Conservation (phyloP, 2,888 invertebrate species). For the Papilio elwesi region DNA sequence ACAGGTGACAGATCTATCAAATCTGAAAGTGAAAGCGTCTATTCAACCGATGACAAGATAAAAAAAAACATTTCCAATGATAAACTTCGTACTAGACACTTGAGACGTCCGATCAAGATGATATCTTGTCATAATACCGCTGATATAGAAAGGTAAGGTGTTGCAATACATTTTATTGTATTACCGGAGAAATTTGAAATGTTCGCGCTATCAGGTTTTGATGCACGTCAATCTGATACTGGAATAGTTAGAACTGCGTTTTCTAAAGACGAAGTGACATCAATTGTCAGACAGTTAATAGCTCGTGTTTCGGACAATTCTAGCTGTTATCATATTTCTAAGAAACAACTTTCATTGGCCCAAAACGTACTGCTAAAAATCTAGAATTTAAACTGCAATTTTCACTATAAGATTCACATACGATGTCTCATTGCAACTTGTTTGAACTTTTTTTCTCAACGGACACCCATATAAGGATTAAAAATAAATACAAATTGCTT, state of each 20-base stretch:
- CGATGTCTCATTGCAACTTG: background rate
- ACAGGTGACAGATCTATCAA: conserved; percentile 27
- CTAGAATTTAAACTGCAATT: background rate
- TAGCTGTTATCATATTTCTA: background rate
- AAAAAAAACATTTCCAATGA: conserved; percentile 9
- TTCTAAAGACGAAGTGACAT: conserved; percentile 9
- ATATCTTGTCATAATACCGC: conserved; percentile 28
- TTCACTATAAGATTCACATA: background rate
- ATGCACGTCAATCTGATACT: conserved; percentile 30
- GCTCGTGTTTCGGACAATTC: conserved; percentile 17
- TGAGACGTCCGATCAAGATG: conserved; percentile 29
- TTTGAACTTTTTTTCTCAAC: background rate
- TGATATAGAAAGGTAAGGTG: conserved; percentile 29
- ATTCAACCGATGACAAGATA: conserved; percentile 10
- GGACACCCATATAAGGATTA: background rate
- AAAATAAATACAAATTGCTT: background rate
- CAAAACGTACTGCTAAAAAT: conserved; percentile 1
- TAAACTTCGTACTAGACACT: conserved; percentile 32
- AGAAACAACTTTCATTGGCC: conserved; percentile 19
- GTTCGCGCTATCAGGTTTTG: conserved; percentile 33
- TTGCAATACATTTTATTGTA: conserved; percentile 35
- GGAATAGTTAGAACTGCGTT: conserved; percentile 5
- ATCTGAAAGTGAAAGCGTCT: conserved; percentile 33
- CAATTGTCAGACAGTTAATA: conserved; percentile 17
- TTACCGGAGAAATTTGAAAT: conserved; percentile 32